Evolutionary conservation across 1,140 invertebrate genomes (phyloP).

Genomic region (Brachystomella parvula): DNA sequence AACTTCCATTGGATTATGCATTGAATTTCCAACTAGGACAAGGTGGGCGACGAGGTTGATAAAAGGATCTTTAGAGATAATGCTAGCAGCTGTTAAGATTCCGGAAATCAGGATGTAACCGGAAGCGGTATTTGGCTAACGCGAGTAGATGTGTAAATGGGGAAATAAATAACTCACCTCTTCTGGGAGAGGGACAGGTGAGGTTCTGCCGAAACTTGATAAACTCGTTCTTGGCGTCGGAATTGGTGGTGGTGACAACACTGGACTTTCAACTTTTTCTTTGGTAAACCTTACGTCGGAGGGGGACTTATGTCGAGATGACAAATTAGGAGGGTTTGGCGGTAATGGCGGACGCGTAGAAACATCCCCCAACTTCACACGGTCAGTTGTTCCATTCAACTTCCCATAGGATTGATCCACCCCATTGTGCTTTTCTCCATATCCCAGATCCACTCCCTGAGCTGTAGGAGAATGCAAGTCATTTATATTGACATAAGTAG

Average conservation of each 20-base stretch:
- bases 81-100: too few relatives aligned
- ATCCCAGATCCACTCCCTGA: neutral
- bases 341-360: neutral
- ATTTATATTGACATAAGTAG: conserved; percentile 35
- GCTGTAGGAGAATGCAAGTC: conserved; percentile 28
- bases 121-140: conserved; percentile 1
- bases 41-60: too few relatives aligned
- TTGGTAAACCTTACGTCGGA: conserved; percentile 32
- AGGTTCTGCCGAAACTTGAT: conserved; percentile 7
- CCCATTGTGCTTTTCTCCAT: neutral
- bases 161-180: conserved; percentile 27
- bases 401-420: neutral
- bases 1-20: too few relatives aligned
- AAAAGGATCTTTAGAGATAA: too few relatives aligned
- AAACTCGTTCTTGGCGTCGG: conserved; percentile 37
- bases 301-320: conserved; percentile 20
- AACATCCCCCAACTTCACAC: neutral
- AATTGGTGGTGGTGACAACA: conserved; percentile 25
- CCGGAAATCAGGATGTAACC: too few relatives aligned
- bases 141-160: conserved; percentile 6
- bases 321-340: conserved; percentile 6
- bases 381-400: neutral
- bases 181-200: conserved; percentile 23
- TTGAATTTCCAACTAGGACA: too few relatives aligned
- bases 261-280: conserved; percentile 20